A percentile compares a stretch with the other conserved stretches of the same genome.
Evolutionary conservation across 2,797 vertebrate genomes (phyloP).

Genomic region (Bradypodion pumilum): DNA sequence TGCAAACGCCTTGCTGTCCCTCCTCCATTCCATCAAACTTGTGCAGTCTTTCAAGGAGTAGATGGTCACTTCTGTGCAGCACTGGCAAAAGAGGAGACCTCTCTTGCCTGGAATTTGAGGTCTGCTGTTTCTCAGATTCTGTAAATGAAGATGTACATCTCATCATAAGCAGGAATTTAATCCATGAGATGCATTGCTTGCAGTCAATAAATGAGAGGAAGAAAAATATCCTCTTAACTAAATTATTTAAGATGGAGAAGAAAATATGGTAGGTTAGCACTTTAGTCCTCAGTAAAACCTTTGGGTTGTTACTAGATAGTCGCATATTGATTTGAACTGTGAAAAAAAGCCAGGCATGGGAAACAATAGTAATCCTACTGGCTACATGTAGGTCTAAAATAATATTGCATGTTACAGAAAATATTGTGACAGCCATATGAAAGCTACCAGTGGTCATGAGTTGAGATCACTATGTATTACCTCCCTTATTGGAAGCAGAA

Average conservation of each 20-base stretch:
- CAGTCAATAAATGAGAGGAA: not conserved
- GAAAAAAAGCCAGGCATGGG: not conserved
- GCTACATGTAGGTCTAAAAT: not conserved
- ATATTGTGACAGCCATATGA: not conserved
- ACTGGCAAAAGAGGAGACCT: not conserved
- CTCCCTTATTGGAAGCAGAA: too few relatives aligned
- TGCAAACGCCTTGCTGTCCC: not conserved
- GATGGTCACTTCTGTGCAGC: not conserved
- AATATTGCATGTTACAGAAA: not conserved
- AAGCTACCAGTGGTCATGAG: not conserved
- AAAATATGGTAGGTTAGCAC: not conserved
- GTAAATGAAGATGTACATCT: not conserved
- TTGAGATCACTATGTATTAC: too few relatives aligned
- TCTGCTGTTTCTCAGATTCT: not conserved
- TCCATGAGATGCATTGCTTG: not conserved
- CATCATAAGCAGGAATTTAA: not conserved
- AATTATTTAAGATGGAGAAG: not conserved
- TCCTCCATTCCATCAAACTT: not conserved
- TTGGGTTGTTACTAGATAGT: too few relatives aligned
- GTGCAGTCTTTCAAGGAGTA: not conserved
- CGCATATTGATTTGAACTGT: not conserved
- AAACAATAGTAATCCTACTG: not conserved
- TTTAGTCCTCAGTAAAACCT: not conserved
- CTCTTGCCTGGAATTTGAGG: not conserved
- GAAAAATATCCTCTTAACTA: not conserved